Percentiles rank a stretch among this genome's conserved stretches.
phyloP scores from a whole-genome alignment of 2,797 vertebrate genomes.

The Argyrosomus regius region DNA sequence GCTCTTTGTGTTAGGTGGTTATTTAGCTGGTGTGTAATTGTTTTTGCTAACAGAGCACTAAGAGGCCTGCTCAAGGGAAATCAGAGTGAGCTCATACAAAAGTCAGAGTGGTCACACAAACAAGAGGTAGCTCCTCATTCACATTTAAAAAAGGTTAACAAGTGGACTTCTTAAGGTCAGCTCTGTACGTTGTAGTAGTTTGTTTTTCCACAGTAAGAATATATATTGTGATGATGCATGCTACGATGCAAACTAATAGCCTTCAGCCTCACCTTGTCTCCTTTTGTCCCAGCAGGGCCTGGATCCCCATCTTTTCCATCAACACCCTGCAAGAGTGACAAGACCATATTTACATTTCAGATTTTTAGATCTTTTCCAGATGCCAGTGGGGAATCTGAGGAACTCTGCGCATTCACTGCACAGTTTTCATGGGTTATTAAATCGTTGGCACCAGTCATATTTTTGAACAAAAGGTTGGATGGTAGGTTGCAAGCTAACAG shows the following conservation, averaged over 20 bases:
- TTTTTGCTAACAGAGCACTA: conserved; percentile 53
- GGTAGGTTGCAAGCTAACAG: neutral
- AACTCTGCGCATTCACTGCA: neutral
- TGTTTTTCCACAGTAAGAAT: neutral
- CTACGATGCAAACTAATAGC: neutral
- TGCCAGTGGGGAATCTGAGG: neutral
- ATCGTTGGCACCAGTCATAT: neutral
- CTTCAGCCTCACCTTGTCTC: conserved; percentile 87
- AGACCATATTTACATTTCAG: neutral
- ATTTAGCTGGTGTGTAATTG: conserved; percentile 55
- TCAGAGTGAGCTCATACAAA: conserved; percentile 17
- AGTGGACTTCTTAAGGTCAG: neutral
- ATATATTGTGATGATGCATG: neutral
- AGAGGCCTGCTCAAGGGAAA: conserved; percentile 54
- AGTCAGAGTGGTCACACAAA: neutral
- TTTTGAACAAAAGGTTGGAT: neutral
- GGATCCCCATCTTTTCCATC: conserved; percentile 87
- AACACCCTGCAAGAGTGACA: conserved; percentile 84
- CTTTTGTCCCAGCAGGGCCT: conserved; percentile 87
- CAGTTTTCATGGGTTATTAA: neutral
- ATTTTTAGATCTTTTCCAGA: neutral
- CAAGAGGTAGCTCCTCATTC: neutral
- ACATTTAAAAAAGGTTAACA: neutral
- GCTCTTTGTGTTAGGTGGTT: conserved; percentile 33
- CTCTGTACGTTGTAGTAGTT: neutral